A percentile compares a stretch with the other conserved stretches of the same genome.
Evolutionary conservation across 2,797 vertebrate genomes (phyloP).

Genomic region (Megaceryle alcyon): DNA sequence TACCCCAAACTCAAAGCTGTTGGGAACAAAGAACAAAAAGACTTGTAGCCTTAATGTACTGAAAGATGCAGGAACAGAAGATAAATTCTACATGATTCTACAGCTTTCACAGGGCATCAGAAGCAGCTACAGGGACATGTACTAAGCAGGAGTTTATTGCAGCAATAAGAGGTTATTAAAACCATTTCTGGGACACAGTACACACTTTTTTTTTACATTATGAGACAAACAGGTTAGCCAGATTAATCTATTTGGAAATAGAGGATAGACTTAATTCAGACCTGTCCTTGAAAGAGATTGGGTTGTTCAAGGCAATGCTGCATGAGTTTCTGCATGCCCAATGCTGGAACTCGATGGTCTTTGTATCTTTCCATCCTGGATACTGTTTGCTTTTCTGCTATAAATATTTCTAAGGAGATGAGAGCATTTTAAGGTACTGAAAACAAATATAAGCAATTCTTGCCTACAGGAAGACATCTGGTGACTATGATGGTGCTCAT

Average conservation of each 20-base stretch:
- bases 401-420: slow-evolving; percentile 56
- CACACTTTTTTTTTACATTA: neutral
- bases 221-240: neutral
- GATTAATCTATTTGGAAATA: neutral
- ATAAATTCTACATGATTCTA: neutral
- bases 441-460: slow-evolving; percentile 32
- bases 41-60: neutral
- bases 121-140: neutral
- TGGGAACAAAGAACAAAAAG: neutral
- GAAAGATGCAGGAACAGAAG: neutral
- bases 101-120: neutral
- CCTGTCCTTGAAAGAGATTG: neutral
- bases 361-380: slow-evolving; percentile 56
- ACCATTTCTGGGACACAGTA: neutral
- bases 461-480: slow-evolving; percentile 61
- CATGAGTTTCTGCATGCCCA: slow-evolving; percentile 19
- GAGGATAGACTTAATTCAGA: neutral
- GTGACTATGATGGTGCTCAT: neutral
- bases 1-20: neutral
- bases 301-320: slow-evolving; percentile 26
- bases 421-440: slow-evolving; percentile 56
- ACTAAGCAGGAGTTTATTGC: neutral
- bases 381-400: slow-evolving; percentile 60
- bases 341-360: neutral
- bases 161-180: slow-evolving; percentile 15